A percentile compares a stretch with the other conserved stretches of the same genome.
Conservation (phyloP, 2,797 vertebrate genomes). For the Esox lucius region DNA sequence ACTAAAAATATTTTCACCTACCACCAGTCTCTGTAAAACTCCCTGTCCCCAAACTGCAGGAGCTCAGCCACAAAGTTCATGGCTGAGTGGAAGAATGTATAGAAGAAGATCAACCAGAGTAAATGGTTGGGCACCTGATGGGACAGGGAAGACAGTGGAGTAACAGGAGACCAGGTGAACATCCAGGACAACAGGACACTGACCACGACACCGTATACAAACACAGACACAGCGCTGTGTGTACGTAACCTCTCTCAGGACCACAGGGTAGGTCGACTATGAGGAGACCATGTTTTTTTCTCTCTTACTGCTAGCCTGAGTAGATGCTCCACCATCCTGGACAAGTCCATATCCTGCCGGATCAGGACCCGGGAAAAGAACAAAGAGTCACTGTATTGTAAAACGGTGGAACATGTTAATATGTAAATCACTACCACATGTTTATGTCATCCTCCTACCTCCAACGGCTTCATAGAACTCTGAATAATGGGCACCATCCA, state of each 20-base stretch:
- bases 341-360: slow-evolving; percentile 88
- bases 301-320: slow-evolving; percentile 88
- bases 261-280: background rate
- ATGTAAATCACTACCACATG: background rate
- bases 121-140: slow-evolving; percentile 90
- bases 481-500: slow-evolving; percentile 93
- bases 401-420: background rate
- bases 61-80: slow-evolving; percentile 87
- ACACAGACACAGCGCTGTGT: no score
- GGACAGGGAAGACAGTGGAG: background rate
- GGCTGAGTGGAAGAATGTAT: slow-evolving; percentile 91
- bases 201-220: background rate
- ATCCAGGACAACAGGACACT: background rate
- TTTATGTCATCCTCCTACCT: slow-evolving; percentile 65
- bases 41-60: slow-evolving; percentile 87
- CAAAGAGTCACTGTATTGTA: background rate
- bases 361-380: slow-evolving; percentile 6
- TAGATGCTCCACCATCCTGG: slow-evolving; percentile 86
- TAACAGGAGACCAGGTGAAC: background rate
- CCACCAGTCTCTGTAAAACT: slow-evolving; percentile 95
- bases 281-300: background rate
- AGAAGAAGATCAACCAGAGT: slow-evolving; percentile 94
- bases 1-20: slow-evolving; percentile 56
- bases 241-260: background rate
- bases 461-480: slow-evolving; percentile 93